Evolutionary conservation across 2,888 invertebrate genomes (phyloP), one percentile per base, ranked within the genome.

Genomic region (Luperina testacea): DNA sequence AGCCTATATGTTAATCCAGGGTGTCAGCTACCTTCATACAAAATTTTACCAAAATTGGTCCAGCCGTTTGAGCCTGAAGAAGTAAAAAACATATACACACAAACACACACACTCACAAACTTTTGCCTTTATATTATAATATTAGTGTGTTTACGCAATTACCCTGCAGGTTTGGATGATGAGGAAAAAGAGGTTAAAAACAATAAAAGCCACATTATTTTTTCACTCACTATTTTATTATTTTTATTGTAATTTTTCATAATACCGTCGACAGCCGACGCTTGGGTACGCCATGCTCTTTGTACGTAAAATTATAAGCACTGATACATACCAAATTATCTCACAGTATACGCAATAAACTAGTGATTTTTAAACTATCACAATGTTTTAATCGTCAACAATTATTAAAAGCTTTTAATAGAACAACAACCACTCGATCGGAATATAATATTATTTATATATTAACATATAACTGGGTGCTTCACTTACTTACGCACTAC

Each of bases 241-340:
- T 96, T 96, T 96, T 97, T 96, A 96, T 96, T 96, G 96, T 96
- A 95, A 95, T 96, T 96, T 95, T 95, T 95, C 96, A 95, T 96
- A 96, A 95, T 96, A 95, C 94, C 95, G 94, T 92, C 94, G 94
- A 92, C 94, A 91, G 90, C 90, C 90, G 91, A 92, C 93, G 91
- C 89, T 86, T 84, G 90, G 86, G 85, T 87, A 91, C 94, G 92
- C 91, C 92, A 91, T 92, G 92, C 94, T 93, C 94, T 91, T 91
- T 70, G 57, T 75, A 84, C 81, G 90, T 90, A 89, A 91, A 94
- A 93, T 92, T 88, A 91, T 87, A 91, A 90, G 90, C 87, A 87
- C 86, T 87, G 87, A 91, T 90, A 83, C 80, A 89, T 89, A 87
- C 45, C 51, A 88, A 89, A 72, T 83, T 80, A 92, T 88, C 85